These are phyloP conservation scores for Sesamia nonagrioides DNA, from an alignment of 1,140 invertebrate genomes.

Conservation along the genomic window DNA sequence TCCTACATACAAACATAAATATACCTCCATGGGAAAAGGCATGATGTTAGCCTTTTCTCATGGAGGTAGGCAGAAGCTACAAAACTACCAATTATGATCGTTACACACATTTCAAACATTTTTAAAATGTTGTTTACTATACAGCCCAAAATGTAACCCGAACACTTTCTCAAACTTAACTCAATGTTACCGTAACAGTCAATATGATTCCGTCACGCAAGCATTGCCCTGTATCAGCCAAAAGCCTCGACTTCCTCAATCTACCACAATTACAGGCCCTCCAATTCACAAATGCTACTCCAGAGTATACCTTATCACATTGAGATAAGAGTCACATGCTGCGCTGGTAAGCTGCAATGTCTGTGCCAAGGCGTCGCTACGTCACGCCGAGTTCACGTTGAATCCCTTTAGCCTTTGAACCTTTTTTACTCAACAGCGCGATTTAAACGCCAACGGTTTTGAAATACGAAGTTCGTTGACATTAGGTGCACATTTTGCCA, in stretches of 20 bases:
- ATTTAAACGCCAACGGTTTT: slow-evolving; percentile 9
- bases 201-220: slow-evolving; percentile 15
- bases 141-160: no score
- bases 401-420: slow-evolving; percentile 2
- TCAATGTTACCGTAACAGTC: neutral
- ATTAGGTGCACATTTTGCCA: neutral
- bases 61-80: no score
- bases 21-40: no score
- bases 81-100: no score
- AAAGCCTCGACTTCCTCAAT: neutral
- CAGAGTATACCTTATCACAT: neutral
- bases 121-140: no score
- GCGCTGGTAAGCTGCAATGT: neutral
- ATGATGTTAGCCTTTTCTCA: no score
- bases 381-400: neutral
- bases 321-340: neutral
- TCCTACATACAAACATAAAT: no score
- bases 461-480: slow-evolving; percentile 18
- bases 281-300: no score
- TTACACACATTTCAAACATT: no score
- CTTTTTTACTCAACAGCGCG: slow-evolving; percentile 13
- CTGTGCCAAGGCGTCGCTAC: neutral
- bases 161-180: slow-evolving; percentile 10
- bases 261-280: neutral
- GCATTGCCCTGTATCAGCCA: neutral